phyloP scores from a whole-genome alignment of 2,797 vertebrate species.

The Gallirallus australis region DNA sequence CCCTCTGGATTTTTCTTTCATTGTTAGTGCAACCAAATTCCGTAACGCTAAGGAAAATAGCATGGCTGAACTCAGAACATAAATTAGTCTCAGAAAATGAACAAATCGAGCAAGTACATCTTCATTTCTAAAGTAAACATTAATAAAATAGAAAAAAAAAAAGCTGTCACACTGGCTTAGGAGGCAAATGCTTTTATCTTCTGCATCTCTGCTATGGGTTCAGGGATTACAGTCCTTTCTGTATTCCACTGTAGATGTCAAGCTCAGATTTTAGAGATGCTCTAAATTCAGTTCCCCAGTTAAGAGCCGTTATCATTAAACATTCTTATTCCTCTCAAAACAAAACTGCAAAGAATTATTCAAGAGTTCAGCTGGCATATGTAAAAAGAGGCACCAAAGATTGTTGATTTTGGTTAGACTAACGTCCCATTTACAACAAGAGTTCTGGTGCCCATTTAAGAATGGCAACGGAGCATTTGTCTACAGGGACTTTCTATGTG shows the following conservation, averaged over 20 bases:
- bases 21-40: slow-evolving; percentile 36
- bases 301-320: slow-evolving; percentile 23
- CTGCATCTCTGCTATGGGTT: background rate
- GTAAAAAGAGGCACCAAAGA: background rate
- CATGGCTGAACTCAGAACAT: background rate
- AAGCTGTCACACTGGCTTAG: background rate
- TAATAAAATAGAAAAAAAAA: background rate
- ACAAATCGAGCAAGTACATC: background rate
- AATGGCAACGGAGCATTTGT: background rate
- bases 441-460: background rate
- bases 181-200: background rate
- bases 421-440: background rate
- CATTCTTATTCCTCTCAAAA: background rate
- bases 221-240: slow-evolving; percentile 3
- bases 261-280: background rate
- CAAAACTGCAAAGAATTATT: slow-evolving; percentile 23
- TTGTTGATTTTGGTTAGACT: background rate
- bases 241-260: background rate
- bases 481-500: background rate
- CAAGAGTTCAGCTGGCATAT: background rate
- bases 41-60: background rate
- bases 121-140: slow-evolving; percentile 2
- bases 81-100: slow-evolving; percentile 38
- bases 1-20: background rate
- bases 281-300: slow-evolving; percentile 22